Percentiles rank a stretch among this genome's conserved stretches.
phyloP scores from a whole-genome alignment of 2,888 invertebrate species.

The Tetanocera ferruginea region DNA sequence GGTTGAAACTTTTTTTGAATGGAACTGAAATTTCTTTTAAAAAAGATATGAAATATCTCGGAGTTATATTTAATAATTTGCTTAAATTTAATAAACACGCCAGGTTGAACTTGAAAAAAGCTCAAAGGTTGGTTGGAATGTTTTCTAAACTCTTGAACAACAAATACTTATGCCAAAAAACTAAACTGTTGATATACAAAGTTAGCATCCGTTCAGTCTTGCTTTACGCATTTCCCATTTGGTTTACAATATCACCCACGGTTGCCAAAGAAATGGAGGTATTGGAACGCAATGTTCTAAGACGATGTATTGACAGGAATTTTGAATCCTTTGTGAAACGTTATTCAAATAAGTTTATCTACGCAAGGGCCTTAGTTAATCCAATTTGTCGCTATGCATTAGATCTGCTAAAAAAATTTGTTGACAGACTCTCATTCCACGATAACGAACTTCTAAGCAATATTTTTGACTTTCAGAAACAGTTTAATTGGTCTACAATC shows the following conservation, averaged over 20 bases:
- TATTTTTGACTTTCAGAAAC: background rate
- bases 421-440: background rate
- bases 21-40: background rate
- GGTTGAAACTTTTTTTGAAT: background rate
- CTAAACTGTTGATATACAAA: background rate
- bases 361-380: background rate
- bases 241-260: background rate
- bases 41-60: no score
- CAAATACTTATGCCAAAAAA: background rate
- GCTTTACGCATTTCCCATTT: background rate
- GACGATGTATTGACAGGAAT: background rate
- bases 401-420: no score
- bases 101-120: background rate
- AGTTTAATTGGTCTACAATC: background rate
- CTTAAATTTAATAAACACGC: slow-evolving; percentile 41
- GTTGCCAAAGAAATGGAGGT: no score
- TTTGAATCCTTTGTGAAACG: background rate
- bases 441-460: background rate
- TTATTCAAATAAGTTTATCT: slow-evolving; percentile 6
- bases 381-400: background rate
- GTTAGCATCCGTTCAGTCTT: no score
- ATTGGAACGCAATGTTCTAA: background rate
- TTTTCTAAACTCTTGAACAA: no score
- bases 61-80: no score
- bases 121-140: no score